phyloP scores from a whole-genome alignment of 2,888 invertebrate species.

The Masnerella sp. region DNA sequence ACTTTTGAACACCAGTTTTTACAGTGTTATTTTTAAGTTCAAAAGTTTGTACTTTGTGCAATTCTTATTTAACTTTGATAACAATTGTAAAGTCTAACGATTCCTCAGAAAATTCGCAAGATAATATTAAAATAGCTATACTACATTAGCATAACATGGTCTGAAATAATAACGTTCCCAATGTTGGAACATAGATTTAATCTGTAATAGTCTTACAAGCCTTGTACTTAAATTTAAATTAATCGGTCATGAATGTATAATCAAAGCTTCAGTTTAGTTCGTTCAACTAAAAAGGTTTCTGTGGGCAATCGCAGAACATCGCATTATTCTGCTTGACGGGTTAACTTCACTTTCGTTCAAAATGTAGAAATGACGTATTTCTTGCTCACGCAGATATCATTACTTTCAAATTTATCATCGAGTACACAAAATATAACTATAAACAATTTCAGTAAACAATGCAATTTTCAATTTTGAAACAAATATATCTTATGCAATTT shows the following conservation, averaged over 20 bases:
- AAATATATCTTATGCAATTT: too few relatives aligned
- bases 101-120: too few relatives aligned
- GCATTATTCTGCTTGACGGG: not conserved
- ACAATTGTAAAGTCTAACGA: too few relatives aligned
- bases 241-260: not conserved
- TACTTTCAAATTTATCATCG: not conserved
- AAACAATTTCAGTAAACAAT: not conserved
- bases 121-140: too few relatives aligned
- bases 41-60: too few relatives aligned
- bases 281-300: conserved; percentile 14
- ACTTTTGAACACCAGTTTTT: too few relatives aligned
- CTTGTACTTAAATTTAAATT: conserved; percentile 3
- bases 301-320: not conserved
- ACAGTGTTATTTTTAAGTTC: too few relatives aligned
- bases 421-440: not conserved
- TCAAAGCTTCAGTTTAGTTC: not conserved
- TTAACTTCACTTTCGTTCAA: conserved; percentile 14
- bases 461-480: too few relatives aligned
- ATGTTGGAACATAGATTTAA: not conserved
- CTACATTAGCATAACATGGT: too few relatives aligned
- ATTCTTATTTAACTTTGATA: too few relatives aligned
- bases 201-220: not conserved
- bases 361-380: conserved; percentile 11
- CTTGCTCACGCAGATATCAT: not conserved
- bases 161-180: too few relatives aligned